These are phyloP conservation scores for Gallinago media DNA, from an alignment of 2,113 vertebrate species.

Conservation along the genomic window DNA sequence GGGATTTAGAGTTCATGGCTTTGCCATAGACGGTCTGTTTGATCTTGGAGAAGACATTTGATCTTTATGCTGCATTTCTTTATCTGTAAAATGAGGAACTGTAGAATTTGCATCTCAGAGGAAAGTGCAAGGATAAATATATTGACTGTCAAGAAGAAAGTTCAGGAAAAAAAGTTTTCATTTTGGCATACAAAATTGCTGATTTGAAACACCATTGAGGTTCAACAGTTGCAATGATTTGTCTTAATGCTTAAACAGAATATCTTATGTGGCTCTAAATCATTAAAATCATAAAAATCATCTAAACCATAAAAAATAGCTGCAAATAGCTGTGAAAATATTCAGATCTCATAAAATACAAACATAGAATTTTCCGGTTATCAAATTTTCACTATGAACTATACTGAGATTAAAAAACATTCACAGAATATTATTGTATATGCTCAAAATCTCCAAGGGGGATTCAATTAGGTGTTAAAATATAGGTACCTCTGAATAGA, in stretches of 20 bases:
- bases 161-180: background rate
- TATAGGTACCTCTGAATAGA: background rate
- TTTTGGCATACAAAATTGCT: background rate
- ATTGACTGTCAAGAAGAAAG: background rate
- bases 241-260: background rate
- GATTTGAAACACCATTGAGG: background rate
- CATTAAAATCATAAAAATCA: background rate
- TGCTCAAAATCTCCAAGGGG: background rate
- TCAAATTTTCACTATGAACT: background rate
- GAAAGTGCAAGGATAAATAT: background rate
- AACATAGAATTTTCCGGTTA: background rate
- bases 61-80: background rate
- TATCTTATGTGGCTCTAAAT: background rate
- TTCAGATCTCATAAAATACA: background rate
- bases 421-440: background rate
- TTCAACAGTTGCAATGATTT: background rate
- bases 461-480: background rate
- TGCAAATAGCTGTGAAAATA: background rate
- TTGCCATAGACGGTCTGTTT: background rate
- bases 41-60: background rate
- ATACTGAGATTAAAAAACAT: background rate
- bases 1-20: constrained; percentile 4
- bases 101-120: background rate
- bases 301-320: background rate
- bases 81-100: background rate